Percentiles rank a stretch among this genome's conserved stretches.
These are phyloP conservation scores for Hypothenemus hampei DNA, from an alignment of 1,140 invertebrate genomes.

Conservation along the genomic window DNA sequence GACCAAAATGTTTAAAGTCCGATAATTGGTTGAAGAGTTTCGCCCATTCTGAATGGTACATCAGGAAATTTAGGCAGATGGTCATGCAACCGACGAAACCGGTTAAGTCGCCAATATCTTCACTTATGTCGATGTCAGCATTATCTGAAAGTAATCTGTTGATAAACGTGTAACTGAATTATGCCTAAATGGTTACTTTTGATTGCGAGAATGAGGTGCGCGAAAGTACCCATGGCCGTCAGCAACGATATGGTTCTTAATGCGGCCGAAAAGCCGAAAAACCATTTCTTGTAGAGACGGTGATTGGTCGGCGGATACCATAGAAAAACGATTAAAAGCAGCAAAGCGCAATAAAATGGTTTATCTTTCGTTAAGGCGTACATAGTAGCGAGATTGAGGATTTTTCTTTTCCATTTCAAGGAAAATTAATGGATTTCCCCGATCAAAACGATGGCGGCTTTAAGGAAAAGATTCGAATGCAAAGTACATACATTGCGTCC, in stretches of 20 bases:
- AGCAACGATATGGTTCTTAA: slow-evolving; percentile 3
- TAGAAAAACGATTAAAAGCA: neutral
- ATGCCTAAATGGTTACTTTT: no score
- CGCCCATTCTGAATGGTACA: slow-evolving; percentile 9
- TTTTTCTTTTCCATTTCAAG: no score
- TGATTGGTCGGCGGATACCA: slow-evolving; percentile 6
- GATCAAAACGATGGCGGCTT: no score
- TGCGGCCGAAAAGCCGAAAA: neutral
- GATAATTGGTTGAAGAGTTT: slow-evolving; percentile 9
- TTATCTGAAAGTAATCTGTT: slow-evolving; percentile 8
- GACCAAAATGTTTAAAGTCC: slow-evolving; percentile 13
- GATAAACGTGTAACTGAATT: neutral
- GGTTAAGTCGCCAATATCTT: slow-evolving; percentile 16
- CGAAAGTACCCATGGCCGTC: slow-evolving; percentile 1
- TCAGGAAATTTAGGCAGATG: neutral
- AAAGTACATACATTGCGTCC: no score
- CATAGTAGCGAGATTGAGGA: no score
- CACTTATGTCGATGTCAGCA: slow-evolving; percentile 9
- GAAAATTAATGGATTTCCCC: no score
- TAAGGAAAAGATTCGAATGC: no score
- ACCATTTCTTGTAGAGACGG: neutral
- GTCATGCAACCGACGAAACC: slow-evolving; percentile 15
- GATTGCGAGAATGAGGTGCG: neutral
- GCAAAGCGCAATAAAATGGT: slow-evolving; percentile 6
- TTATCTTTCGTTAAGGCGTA: neutral